Evolutionary conservation across 2,797 vertebrate species (phyloP), one percentile per base, ranked within the genome.

Genomic region (Anabacerthia variegaticeps): DNA sequence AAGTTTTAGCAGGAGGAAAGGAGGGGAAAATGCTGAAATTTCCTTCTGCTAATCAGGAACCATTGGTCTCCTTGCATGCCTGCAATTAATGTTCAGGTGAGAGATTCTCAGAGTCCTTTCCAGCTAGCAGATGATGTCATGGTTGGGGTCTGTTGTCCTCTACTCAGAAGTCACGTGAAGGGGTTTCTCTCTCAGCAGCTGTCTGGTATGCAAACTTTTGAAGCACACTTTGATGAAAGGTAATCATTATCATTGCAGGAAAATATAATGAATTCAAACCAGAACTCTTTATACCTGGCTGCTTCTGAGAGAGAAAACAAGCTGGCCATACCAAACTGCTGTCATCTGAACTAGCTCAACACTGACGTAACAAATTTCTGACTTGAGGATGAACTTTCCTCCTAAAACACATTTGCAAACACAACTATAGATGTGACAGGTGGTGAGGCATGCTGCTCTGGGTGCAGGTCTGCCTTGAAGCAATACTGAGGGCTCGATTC

Each of bases 331-430:
- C 56, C n/a, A 83, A 74, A 37, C 20, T 26, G 14, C 30, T 63
- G 8, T 37, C 2, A 6, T 48, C 23, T 0, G 4, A 74, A 78
- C 27, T 39, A 80, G 46, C 34, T 85, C 0, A 0, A 48, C 18
- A 15, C 2, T 48, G 27, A 8, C 19, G 10, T 37, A 41, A 43
- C 20, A 41, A 71, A 79, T 87, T 80, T 85, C 71, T 91, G 56
- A 54, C 37, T 85, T 32, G 5, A 92, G 41, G 44, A 67, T 48
- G 56, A 77, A n/a, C 26, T 91, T 82, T 74, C 13, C n/a, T 88
- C 20, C 34, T 30, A 24, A 55, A 80, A 83, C 28, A 56, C 3
- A 17, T 48, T 26, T 5, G 4, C 36, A 86, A 90, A 63, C 18
- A 37, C 6, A 9, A 9, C 15, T 79, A 51, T 0, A 7, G 51